Base-by-base conservation (phyloP, 1,140 invertebrate genomes). In the Hycleus phaleratus region DNA sequence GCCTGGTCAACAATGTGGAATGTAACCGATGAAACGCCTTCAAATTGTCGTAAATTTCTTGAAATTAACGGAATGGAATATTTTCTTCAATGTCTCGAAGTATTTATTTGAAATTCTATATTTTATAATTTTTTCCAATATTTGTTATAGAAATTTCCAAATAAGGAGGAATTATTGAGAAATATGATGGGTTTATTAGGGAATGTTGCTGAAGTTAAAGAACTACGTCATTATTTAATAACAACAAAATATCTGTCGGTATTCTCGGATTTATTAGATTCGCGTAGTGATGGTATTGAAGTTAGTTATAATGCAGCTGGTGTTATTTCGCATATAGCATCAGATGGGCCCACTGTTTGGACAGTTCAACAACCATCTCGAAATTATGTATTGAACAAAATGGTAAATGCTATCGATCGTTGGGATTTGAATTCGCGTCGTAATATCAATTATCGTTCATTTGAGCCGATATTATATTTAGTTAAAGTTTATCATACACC, bases 1-100 rank as follows among this genome's bases (percentile, higher is more conserved):
- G 91, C 94, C 4, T 98, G 96, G 96, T 97, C 93, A 57, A 95
- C 93, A 3, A 90, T 98, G 88, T 93, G 90, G 91, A 98, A 98
- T 77, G 93, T 97, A 46, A 98, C 95, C 46, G 95, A 97, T 76
- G 94, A 97, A 79, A 96, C 93, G 39, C 88, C 93, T 25, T 79
- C 86, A 58, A 97, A 97, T 79, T 97, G 94, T 79, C 79, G 85
- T 72, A 81, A 88, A 69, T 97, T 97, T 77, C 79, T 97, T 38
- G 84, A 91, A 65, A 83, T 84, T 51, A 78, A 83, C 45, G 95
- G 94, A 52, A 93, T 97, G 88, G 81, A 85, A 55, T 83, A 87
- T 57, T 97, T 97, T 73, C 76, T 93, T 0, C 80, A 81, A 54
- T 97, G 94, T 77, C 81, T 95, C 38, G 79, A 82, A 73, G 87